Evolutionary conservation across 2,113 vertebrate species (phyloP), one percentile per base, ranked within the genome.

Genomic region (pig (Sus scrofa)): DNA sequence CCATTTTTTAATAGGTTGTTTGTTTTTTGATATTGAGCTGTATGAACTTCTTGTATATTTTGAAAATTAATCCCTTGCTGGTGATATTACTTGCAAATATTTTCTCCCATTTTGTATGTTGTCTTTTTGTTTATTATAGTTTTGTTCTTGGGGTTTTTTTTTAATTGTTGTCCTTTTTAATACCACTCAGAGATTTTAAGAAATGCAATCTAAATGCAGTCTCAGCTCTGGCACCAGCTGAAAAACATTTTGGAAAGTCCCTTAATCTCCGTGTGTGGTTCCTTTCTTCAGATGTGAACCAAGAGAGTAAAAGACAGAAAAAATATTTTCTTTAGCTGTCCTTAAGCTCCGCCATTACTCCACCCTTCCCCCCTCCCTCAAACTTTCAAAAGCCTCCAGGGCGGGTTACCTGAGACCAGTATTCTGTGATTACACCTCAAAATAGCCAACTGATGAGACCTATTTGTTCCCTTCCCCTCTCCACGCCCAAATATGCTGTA

Each of bases 231-330:
- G 65, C 4, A 1, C 24, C n/a, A 56, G 62, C 27, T 65, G 58
- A 32, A 27, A 8, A 39, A 62, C 44, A 18, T 85, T 89, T 71
- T 60, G 11, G 30, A 89, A 92, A 89, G 20, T 65, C 50, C 26
- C n/a, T n/a, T 32, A 52, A 26, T 1, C 81, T 60, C 58, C 56
- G 2, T 30, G 70, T 88, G 54, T 9, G 34, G 4, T 81, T 65
- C 2, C 50, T 96, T 85, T 90, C 86, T 75, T 86, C 86, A 44
- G n/a, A 82, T 19, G 7, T 87, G 70, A 92, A 39, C 26, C 22
- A 89, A 86, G 13, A 79, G 9, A 27, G 27, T 13, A 96, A 79
- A 37, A 89, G 39, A 27, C 22, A 75, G 65, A 50, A 83, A 92
- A 81, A 74, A 44, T 15, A 67, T 30, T 56, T 94, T 37, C 50